These are phyloP conservation scores for Tyto alba DNA, from an alignment of 2,113 vertebrate species.

Conservation along the genomic window DNA sequence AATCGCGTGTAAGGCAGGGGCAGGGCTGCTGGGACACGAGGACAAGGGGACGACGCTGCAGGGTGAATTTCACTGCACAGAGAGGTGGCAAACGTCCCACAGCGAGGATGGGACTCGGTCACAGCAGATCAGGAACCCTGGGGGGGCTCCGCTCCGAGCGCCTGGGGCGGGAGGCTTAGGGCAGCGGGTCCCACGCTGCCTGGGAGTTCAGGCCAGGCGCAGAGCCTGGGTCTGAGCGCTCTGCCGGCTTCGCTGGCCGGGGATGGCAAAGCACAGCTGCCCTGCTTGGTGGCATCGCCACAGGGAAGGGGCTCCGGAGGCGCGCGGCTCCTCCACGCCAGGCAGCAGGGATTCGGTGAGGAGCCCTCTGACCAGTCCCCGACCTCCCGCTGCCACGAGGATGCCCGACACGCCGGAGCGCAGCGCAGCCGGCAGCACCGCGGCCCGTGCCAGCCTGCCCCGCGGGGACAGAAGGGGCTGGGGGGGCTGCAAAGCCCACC, in stretches of 20 bases:
- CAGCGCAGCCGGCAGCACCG: background rate
- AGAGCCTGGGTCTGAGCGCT: background rate
- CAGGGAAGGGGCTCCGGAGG: background rate
- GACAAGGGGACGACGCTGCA: background rate
- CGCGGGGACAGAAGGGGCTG: background rate
- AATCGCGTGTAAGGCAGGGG: background rate
- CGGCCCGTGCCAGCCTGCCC: background rate
- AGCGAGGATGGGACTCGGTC: background rate
- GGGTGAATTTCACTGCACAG: background rate
- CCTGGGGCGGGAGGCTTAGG: no score
- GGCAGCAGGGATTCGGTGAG: background rate
- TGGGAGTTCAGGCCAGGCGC: no score
- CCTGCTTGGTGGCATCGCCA: background rate
- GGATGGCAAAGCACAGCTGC: background rate
- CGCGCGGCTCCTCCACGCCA: background rate
- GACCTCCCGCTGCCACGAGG: no score
- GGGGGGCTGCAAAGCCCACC: background rate
- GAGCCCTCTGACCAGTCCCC: no score
- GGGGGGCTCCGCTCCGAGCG: no score
- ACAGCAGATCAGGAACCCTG: no score
- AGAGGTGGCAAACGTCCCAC: background rate
- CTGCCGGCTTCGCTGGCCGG: background rate
- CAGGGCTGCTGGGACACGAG: background rate
- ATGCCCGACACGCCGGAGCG: background rate
- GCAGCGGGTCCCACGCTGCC: background rate